Conservation (phyloP, 2,113 vertebrate genomes). For the Istiophorus platypterus region DNA sequence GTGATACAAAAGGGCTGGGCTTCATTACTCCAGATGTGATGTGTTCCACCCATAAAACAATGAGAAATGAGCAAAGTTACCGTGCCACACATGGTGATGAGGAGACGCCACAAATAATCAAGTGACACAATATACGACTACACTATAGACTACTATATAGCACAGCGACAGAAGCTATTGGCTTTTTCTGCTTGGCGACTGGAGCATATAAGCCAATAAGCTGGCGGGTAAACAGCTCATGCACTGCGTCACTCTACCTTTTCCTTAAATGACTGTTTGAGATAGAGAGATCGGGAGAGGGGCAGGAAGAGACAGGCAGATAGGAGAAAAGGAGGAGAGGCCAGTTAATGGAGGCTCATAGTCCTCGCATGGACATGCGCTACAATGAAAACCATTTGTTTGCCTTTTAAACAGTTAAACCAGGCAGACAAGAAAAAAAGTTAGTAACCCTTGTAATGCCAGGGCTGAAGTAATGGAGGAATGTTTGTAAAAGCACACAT, state of each 20-base stretch:
- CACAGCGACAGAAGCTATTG: conserved; percentile 74
- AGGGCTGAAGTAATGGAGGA: conserved; percentile 11
- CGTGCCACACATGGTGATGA: conserved; percentile 53
- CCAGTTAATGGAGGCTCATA: conserved; percentile 55
- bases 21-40: conserved; percentile 51
- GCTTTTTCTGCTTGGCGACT: conserved; percentile 62
- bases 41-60: conserved; percentile 38
- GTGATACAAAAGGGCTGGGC: conserved; percentile 30
- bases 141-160: conserved; percentile 56
- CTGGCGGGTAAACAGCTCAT: conserved; percentile 76
- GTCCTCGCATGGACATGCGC: conserved; percentile 51
- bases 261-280: conserved; percentile 80
- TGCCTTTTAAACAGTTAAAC: conserved; percentile 45
- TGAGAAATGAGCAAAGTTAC: conserved; percentile 59
- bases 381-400: conserved; percentile 65
- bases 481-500: conserved; percentile 43
- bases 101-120: conserved; percentile 67
- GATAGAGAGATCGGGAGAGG: conserved; percentile 56
- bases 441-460: conserved; percentile 12
- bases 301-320: conserved; percentile 59
- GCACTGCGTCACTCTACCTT: conserved; percentile 80
- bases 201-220: conserved; percentile 73
- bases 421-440: conserved; percentile 58
- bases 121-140: conserved; percentile 61
- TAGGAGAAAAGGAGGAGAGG: conserved; percentile 65